phyloP scores from a whole-genome alignment of 2,113 vertebrate species.

The Chloroceryle aenea region DNA sequence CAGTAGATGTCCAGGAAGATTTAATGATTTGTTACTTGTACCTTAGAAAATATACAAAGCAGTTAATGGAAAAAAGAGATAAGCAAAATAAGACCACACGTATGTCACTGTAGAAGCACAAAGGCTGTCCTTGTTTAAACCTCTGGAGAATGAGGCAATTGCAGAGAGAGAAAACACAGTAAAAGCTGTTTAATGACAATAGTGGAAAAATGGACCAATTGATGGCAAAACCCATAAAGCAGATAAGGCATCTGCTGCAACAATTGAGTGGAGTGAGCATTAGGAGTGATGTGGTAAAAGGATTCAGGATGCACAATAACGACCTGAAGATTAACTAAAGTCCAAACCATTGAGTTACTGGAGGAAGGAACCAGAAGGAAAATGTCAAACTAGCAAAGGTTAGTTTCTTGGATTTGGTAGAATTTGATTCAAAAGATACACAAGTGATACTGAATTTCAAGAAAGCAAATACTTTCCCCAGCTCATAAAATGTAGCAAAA shows the following conservation, averaged over 20 bases:
- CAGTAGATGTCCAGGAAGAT: not conserved
- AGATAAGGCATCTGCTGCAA: constrained; percentile 19
- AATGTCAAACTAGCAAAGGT: not conserved
- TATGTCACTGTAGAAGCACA: not conserved
- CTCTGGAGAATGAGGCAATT: constrained; percentile 4
- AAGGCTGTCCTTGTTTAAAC: constrained; percentile 8
- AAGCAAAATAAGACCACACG: not conserved
- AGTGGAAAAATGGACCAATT: not conserved
- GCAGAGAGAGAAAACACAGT: not conserved
- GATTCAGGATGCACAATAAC: not conserved
- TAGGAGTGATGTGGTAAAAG: not conserved
- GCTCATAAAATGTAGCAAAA: constrained; percentile 25
- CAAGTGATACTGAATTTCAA: constrained; percentile 30
- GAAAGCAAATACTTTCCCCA: constrained; percentile 44
- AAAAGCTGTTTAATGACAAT: not conserved
- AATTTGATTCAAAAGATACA: constrained; percentile 8
- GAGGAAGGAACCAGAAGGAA: constrained; percentile 25
- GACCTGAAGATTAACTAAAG: not conserved
- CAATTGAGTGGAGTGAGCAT: not conserved
- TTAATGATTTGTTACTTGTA: not conserved
- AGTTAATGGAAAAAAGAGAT: not conserved
- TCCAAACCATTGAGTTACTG: not conserved
- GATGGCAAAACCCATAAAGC: not conserved
- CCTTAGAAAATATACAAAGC: not conserved
- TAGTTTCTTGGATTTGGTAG: not conserved